phyloP scores from a whole-genome alignment of 2,888 invertebrate genomes.

The Coelinius sp. region DNA sequence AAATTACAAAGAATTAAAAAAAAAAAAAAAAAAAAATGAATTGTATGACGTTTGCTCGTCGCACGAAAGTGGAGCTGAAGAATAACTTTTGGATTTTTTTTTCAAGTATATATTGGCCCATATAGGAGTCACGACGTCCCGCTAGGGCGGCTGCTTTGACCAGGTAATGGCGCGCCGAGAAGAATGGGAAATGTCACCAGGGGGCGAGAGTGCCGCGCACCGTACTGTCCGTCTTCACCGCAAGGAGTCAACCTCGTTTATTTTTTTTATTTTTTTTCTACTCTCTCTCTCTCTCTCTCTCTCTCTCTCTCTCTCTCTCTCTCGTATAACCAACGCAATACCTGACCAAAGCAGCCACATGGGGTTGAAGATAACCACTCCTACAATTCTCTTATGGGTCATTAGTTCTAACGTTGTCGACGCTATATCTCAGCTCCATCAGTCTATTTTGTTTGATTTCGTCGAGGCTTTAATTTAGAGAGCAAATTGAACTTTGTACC shows the following conservation, averaged over 20 bases:
- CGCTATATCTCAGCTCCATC: no score
- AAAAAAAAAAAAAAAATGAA: neutral
- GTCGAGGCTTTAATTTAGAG: no score
- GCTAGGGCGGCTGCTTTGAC: slow-evolving; percentile 69
- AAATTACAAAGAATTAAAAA: slow-evolving; percentile 26
- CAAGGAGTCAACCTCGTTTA: slow-evolving; percentile 60
- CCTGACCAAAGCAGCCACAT: slow-evolving; percentile 30
- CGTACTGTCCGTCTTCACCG: slow-evolving; percentile 44
- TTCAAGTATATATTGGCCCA: slow-evolving; percentile 42
- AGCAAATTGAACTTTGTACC: no score
- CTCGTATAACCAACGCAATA: slow-evolving; percentile 53
- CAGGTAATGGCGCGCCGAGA: slow-evolving; percentile 69
- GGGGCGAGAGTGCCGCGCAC: slow-evolving; percentile 61
- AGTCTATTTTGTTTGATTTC: no score
- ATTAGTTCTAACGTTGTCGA: slow-evolving; percentile 66
- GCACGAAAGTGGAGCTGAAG: slow-evolving; percentile 55
- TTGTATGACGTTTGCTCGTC: slow-evolving; percentile 35
- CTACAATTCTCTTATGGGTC: slow-evolving; percentile 51
- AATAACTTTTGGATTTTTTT: slow-evolving; percentile 48
- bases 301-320: no score
- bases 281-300: no score
- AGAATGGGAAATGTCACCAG: slow-evolving; percentile 71
- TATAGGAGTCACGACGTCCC: slow-evolving; percentile 58
- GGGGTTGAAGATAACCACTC: slow-evolving; percentile 29
- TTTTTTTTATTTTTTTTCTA: slow-evolving; percentile 51